Base-by-base conservation (phyloP, 2,113 vertebrate species). In the Rutilus rutilus region DNA sequence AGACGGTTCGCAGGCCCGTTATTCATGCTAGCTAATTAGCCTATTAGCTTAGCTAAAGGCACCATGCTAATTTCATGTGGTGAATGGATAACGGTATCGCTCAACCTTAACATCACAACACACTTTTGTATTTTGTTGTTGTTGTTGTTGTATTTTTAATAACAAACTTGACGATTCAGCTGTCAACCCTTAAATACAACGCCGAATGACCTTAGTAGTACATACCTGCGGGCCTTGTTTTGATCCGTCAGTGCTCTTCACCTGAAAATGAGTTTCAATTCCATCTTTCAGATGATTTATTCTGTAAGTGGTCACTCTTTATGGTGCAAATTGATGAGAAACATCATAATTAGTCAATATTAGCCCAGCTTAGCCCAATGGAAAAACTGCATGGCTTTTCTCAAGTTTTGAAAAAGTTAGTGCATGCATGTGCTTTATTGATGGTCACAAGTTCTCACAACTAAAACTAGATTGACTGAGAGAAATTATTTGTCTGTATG, bases 11-110 rank as follows among this genome's bases (percentile, higher is more conserved):
- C 11, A 54, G 64, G 64, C 80, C 80, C 62, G 25, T 69, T 69
- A 54, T 54, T 17, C 25, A 33, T 30, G 79, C 27, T 82, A 65
- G 42, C 36, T 45, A 67, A 75, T 85, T 89, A 91, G 86, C 88
- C 89, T 91, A 91, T 89, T 90, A 91, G 80, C 60, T 54, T 69
- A 36, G 17, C 80, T 45, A 6, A 19, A 82, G n/a, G 50, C 25
- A 67, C 9, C 30, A n/a, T 36, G 27, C 12, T 82, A 69, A 15
- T 52, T 30, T 54, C 6, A 6, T 25, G 4, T 60, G 21, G 7
- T 2, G 6, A 62, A 33, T 33, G 19, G 10, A 69, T 82, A 82
- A 52, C 45, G 45, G 27, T 52, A 23, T 52, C 15, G 19, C 19
- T 52, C 9, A 33, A 14, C 25, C 59, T 45, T 15, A 36, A 8